These are phyloP conservation scores for Ceratoteleas bidentatus DNA, from an alignment of 1,140 invertebrate species.

Conservation along the genomic window DNA sequence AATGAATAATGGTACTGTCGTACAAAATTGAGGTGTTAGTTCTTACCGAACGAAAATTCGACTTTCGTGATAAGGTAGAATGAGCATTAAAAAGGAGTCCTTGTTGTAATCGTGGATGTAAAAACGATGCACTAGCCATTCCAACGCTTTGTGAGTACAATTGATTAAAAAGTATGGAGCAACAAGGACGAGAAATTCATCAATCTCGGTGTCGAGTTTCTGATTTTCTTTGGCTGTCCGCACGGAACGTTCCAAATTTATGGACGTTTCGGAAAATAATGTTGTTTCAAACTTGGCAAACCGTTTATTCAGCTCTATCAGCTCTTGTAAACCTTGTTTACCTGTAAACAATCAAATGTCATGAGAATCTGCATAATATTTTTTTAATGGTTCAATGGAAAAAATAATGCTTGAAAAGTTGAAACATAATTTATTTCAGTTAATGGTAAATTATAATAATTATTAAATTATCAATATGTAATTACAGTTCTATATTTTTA, in stretches of 20 bases:
- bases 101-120: slow-evolving; percentile 94
- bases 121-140: slow-evolving; percentile 95
- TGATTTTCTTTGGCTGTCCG: slow-evolving; percentile 88
- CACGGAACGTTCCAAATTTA: slow-evolving; percentile 90
- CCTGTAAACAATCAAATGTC: slow-evolving; percentile 73
- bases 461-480: too few relatives aligned
- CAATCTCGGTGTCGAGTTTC: slow-evolving; percentile 88
- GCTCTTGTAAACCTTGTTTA: slow-evolving; percentile 89
- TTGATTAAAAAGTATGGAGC: slow-evolving; percentile 94
- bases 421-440: too few relatives aligned
- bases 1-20: slow-evolving; percentile 6
- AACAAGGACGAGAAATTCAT: slow-evolving; percentile 89
- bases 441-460: too few relatives aligned
- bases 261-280: slow-evolving; percentile 88
- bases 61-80: slow-evolving; percentile 95
- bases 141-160: slow-evolving; percentile 92
- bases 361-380: too few relatives aligned
- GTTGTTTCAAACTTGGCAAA: slow-evolving; percentile 89
- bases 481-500: too few relatives aligned
- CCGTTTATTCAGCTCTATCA: slow-evolving; percentile 86
- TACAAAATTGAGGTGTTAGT: slow-evolving; percentile 1
- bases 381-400: too few relatives aligned
- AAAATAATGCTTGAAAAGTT: not conserved
- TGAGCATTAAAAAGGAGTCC: slow-evolving; percentile 88
- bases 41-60: slow-evolving; percentile 89